Conservation (phyloP, 2,113 vertebrate genomes). For the Pongo pygmaeus region DNA sequence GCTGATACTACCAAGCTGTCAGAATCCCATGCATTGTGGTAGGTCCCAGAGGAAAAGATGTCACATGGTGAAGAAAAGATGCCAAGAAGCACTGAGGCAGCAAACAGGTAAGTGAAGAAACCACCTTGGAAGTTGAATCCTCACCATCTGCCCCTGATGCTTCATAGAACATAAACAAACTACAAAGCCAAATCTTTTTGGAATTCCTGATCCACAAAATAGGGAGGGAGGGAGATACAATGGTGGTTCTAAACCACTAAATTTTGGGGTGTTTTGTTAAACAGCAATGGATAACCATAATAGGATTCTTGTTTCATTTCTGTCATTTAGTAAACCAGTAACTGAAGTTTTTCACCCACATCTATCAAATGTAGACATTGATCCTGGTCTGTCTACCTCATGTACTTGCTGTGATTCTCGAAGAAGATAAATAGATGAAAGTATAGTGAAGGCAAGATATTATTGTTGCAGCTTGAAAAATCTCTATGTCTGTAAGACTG, state of each 20-base stretch:
- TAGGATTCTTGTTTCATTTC: not conserved
- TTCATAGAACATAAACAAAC: not conserved
- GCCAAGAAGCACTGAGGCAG: not conserved
- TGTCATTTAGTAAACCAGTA: not conserved
- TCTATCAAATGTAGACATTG: not conserved
- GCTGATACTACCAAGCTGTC: too few relatives aligned
- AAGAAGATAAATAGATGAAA: not conserved
- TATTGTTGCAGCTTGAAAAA: not conserved
- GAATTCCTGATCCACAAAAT: not conserved
- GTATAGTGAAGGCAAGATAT: not conserved
- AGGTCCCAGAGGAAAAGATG: not conserved
- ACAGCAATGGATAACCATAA: not conserved
- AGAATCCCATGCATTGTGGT: not conserved
- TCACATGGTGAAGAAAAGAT: not conserved
- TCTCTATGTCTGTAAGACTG: not conserved
- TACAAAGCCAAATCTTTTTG: not conserved
- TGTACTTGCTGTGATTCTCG: not conserved
- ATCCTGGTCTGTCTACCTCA: not conserved
- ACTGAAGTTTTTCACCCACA: not conserved
- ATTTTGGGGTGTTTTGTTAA: not conserved
- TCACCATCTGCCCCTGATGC: not conserved
- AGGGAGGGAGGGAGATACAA: accelerated
- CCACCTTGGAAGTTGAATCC: not conserved
- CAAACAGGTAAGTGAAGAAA: not conserved
- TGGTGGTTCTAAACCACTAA: not conserved